Base-by-base conservation (phyloP, 2,888 invertebrate genomes). In the Camponotus fellah region DNA sequence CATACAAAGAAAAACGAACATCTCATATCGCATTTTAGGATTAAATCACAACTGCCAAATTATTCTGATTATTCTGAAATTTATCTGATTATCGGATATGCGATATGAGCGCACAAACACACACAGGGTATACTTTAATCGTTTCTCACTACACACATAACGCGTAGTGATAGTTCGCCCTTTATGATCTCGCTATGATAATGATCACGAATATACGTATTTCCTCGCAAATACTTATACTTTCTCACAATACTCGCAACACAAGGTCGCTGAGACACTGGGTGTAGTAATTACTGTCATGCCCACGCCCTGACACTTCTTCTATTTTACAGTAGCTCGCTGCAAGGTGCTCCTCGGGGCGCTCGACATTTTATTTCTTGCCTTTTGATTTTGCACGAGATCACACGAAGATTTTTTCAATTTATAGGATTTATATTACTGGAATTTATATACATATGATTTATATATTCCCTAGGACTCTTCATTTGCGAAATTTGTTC, bases 211-310 rank as follows among this genome's bases (percentile, higher is more conserved):
- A 56, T 58, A 60, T 32, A 43, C 43, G 32, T 43, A 37, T 32
- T 58, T 77, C 58, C 68, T 68, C 56, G 74, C 74, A 68, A 69
- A 40, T 60, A 68, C 10, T 68, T 32, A 56, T 64, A 81, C 75
- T 80, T 75, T 71, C 72, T 81, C 65, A 88, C 82, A 80, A 80
- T 88, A 83, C 83, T 82, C 74, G 89, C 85, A 90, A 85, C 90
- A 87, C 89, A 94, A 94, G 95, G 94, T 94, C 94, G 93, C 95
- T 94, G 95, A 95, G 95, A 94, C 94, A 95, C 93, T 94, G 94
- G 94, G 94, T 93, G 89, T 93, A 92, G 91, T 79, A 91, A 90
- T 93, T 92, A 91, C 91, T 92, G 90, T 93, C 93, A 93, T 94
- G 92, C 93, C 93, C 94, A 94, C 93, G 90, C 93, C 94, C 93